Evolutionary conservation across 92 coral and sea anemone species (phyloP).

Genomic region (Pocillopora grandis): DNA sequence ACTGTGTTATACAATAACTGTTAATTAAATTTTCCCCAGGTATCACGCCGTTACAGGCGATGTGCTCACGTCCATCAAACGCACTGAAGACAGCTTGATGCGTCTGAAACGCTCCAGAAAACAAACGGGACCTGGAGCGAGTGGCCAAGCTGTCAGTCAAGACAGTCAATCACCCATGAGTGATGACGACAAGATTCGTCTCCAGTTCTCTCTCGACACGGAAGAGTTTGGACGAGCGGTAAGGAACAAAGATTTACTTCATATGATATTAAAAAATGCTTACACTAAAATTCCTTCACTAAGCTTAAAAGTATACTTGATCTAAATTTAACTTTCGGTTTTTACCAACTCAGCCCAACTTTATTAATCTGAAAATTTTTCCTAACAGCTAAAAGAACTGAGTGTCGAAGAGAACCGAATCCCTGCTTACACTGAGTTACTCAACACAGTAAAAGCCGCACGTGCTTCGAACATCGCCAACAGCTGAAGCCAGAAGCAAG

Average conservation of each 20-base stretch:
- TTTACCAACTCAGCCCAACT: no score
- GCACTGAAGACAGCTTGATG: constrained; percentile 94
- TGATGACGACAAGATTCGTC: constrained; percentile 97
- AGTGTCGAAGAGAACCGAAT: constrained; percentile 64
- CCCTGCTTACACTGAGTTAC: constrained; percentile 68
- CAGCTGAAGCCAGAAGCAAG: constrained; percentile 3
- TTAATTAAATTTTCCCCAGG: constrained; percentile 37
- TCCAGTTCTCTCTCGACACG: constrained; percentile 89
- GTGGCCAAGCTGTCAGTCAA: constrained; percentile 44
- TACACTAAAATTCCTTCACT: no score
- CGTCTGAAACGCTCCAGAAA: constrained; percentile 92
- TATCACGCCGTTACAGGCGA: constrained; percentile 86
- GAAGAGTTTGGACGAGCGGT: constrained; percentile 94
- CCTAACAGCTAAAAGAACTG: constrained; percentile 66
- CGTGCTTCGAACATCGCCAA: constrained; percentile 35
- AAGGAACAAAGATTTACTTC: constrained; percentile 9
- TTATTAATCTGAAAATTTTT: not conserved
- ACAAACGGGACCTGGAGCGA: constrained; percentile 62
- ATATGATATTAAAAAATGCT: no score
- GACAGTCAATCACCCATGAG: constrained; percentile 73
- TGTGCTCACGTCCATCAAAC: constrained; percentile 93
- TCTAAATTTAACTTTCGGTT: no score
- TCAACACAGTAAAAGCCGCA: constrained; percentile 68
- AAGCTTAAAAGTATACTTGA: no score
- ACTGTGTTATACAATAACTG: not conserved